phyloP scores from a whole-genome alignment of 2,888 invertebrate species.

The Flabesymbios commensalis region DNA sequence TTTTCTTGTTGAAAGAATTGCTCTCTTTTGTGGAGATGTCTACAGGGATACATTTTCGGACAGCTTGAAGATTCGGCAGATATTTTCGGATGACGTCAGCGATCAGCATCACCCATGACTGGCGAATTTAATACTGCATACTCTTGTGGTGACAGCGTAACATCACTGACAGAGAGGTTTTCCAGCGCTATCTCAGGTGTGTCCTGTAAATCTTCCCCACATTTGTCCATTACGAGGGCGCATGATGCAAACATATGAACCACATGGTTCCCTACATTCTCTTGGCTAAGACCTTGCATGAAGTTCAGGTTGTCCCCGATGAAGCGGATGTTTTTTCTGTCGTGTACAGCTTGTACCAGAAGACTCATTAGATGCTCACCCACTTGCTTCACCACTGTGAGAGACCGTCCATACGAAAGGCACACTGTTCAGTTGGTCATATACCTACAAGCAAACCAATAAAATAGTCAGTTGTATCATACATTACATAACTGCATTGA shows the following conservation, averaged over 20 bases:
- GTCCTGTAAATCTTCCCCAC: background rate
- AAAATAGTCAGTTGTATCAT: too few species aligned
- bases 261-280: background rate
- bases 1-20: too few species aligned
- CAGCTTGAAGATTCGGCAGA: too few species aligned
- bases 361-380: background rate
- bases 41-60: too few species aligned
- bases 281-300: background rate
- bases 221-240: background rate
- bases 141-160: background rate
- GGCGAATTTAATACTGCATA: background rate
- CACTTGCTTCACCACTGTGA: background rate
- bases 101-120: background rate
- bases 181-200: background rate
- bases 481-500: too few species aligned
- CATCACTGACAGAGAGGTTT: background rate
- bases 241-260: background rate
- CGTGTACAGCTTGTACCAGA: background rate
- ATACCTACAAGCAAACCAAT: too few species aligned
- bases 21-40: too few species aligned
- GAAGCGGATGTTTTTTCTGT: background rate
- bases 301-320: constrained; percentile 2
- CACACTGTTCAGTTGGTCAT: too few species aligned
- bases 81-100: too few species aligned
- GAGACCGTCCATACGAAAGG: too few species aligned